Base-by-base conservation (phyloP, 2,797 vertebrate species). In the Sternotherus odoratus region DNA sequence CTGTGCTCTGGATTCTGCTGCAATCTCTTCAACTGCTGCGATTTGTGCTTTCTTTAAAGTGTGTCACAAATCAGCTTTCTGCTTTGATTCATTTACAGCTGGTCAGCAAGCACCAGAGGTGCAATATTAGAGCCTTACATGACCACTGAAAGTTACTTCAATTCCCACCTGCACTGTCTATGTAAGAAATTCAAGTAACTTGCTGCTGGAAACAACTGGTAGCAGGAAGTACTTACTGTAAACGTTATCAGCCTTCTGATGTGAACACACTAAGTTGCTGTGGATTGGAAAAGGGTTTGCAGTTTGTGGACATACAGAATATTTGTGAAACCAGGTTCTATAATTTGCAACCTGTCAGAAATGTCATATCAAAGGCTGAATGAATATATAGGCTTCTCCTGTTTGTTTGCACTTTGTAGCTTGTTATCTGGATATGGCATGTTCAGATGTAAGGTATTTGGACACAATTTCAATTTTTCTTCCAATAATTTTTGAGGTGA, bases 141-240 rank as follows among this genome's bases (percentile, higher is more conserved):
- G 48, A 54, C 77, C 83, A 30, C 19, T 60, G 24, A 57, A 54
- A 86, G 54, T 84, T 74, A 46, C 6, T 88, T 83, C 80, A 86
- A 92, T 86, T 94, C 63, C 90, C 39, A 69, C 82, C 26, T 74
- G 82, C 94, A 81, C 51, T 1, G 43, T 46, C 66, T 57, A 8
- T 1, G 1, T 33, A 82, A 74, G 89, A 91, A 26, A 91, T 79
- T 74, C 72, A 83, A 74, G 4, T 50, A 77, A 21, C 57, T 43
- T 46, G 33, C 46, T 91, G 4, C 56, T 15, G 78, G 56, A 91
- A 81, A 9, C 28, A 43, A 75, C 11, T 26, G 23, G 57, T 36
- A 87, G 77, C n/a, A 86, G 49, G 88, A 90, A 36, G n/a, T 12
- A 10, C 46, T 90, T 92, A 83, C 39, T 94, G 60, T 23, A 66